Conservation (phyloP, 2,888 invertebrate genomes). For the Phortica magna region DNA sequence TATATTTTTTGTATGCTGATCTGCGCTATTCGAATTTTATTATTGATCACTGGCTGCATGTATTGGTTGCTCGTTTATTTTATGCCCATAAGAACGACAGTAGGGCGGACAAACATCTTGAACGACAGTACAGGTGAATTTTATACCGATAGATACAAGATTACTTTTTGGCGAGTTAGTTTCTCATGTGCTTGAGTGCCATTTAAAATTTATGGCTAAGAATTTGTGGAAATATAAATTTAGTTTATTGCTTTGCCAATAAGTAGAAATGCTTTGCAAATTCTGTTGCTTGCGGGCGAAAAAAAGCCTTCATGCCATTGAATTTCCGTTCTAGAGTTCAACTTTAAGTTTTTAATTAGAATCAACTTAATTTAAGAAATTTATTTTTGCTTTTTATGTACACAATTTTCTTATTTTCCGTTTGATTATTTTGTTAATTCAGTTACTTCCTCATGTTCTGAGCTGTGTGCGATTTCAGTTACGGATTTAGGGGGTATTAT, state of each 20-base stretch:
- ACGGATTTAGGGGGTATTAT: too few relatives aligned
- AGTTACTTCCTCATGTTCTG: too few relatives aligned
- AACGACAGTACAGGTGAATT: slow-evolving; percentile 45
- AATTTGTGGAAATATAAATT: slow-evolving; percentile 27
- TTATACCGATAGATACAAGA: slow-evolving; percentile 28
- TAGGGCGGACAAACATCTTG: slow-evolving; percentile 11
- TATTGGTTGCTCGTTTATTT: slow-evolving; percentile 4
- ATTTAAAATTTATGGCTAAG: slow-evolving; percentile 31
- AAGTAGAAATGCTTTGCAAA: background rate
- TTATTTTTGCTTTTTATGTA: too few relatives aligned
- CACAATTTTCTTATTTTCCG: too few relatives aligned
- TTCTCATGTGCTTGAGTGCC: slow-evolving; percentile 15
- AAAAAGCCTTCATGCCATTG: slow-evolving; percentile 55
- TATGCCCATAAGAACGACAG: slow-evolving; percentile 35
- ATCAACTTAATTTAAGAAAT: too few relatives aligned
- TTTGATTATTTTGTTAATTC: too few relatives aligned
- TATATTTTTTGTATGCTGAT: slow-evolving; percentile 16
- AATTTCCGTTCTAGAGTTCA: background rate
- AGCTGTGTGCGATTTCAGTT: too few relatives aligned
- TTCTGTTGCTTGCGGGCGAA: background rate
- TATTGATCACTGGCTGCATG: slow-evolving; percentile 48
- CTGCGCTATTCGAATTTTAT: slow-evolving; percentile 43
- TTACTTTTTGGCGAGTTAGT: background rate
- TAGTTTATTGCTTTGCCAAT: slow-evolving; percentile 47
- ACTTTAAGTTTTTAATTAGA: too few relatives aligned